These are phyloP conservation scores for Melanotaenia nigrans DNA, from an alignment of 2,797 vertebrate species.

Conservation along the genomic window DNA sequence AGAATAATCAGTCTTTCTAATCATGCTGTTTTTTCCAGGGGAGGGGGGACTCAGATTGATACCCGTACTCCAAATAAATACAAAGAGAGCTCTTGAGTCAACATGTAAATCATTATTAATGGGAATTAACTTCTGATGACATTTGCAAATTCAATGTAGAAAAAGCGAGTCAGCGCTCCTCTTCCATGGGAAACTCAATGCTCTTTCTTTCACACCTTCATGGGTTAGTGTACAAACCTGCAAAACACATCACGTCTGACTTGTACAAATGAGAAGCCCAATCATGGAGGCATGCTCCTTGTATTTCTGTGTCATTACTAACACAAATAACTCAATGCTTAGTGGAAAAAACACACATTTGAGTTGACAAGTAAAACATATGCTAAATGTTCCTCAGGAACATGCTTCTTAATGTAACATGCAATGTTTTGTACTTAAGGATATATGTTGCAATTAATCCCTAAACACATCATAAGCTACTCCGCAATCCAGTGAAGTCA, in stretches of 20 bases:
- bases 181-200: conserved; percentile 53
- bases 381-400: conserved; percentile 42
- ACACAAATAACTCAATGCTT: conserved; percentile 31
- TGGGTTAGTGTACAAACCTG: conserved; percentile 31
- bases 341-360: conserved; percentile 28
- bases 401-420: conserved; percentile 39
- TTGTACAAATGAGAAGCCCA: conserved; percentile 21
- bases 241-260: conserved; percentile 46
- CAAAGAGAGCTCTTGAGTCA: conserved; percentile 46
- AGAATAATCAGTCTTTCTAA: conserved; percentile 65
- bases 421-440: conserved; percentile 47
- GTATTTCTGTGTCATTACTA: conserved; percentile 27
- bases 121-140: conserved; percentile 65
- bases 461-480: conserved; percentile 68
- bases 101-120: conserved; percentile 62
- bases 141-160: conserved; percentile 33
- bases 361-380: conserved; percentile 48
- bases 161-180: conserved; percentile 1
- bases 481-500: conserved; percentile 47
- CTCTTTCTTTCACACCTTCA: conserved; percentile 54
- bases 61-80: conserved; percentile 58
- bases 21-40: conserved; percentile 31
- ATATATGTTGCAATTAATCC: conserved; percentile 65
- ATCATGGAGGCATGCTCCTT: conserved; percentile 17
- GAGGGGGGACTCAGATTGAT: conserved; percentile 39